phyloP scores from a whole-genome alignment of 2,113 vertebrate genomes.

The Macheiramphus alcinus region DNA sequence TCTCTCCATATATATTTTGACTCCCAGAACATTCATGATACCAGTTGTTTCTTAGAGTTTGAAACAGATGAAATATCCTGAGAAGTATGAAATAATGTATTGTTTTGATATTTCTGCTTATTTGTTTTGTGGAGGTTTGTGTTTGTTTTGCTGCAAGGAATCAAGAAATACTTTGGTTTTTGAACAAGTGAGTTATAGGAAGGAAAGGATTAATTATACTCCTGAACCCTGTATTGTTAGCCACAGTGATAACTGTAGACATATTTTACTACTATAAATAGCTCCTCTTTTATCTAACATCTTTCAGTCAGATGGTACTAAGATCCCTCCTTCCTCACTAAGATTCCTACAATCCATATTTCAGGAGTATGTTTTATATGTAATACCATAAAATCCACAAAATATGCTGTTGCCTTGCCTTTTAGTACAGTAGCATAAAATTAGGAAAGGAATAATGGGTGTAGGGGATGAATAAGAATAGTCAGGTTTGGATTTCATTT shows the following conservation, averaged over 20 bases:
- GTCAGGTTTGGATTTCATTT: not conserved
- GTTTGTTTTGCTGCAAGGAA: not conserved
- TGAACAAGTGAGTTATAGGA: not conserved
- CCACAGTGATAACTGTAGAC: not conserved
- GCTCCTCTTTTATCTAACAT: constrained; percentile 55
- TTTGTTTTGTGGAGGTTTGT: not conserved
- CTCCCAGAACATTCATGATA: not conserved
- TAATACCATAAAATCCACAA: not conserved
- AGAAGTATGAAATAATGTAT: not conserved
- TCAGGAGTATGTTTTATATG: not conserved
- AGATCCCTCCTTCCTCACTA: not conserved
- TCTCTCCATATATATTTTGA: not conserved
- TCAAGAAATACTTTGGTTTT: not conserved
- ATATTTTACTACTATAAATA: constrained; percentile 55
- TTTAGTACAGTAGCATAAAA: not conserved
- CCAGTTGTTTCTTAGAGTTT: not conserved
- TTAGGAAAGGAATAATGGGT: constrained; percentile 8
- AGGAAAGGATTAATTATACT: not conserved
- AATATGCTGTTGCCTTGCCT: not conserved
- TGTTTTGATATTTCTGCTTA: not conserved
- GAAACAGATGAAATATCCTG: not conserved
- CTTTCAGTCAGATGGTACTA: constrained; percentile 52
- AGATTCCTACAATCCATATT: not conserved
- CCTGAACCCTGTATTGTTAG: not conserved
- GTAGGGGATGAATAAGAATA: not conserved